Conservation (phyloP, 92 coral and sea anemone genomes). For the Zoanthus sansibaricus region DNA sequence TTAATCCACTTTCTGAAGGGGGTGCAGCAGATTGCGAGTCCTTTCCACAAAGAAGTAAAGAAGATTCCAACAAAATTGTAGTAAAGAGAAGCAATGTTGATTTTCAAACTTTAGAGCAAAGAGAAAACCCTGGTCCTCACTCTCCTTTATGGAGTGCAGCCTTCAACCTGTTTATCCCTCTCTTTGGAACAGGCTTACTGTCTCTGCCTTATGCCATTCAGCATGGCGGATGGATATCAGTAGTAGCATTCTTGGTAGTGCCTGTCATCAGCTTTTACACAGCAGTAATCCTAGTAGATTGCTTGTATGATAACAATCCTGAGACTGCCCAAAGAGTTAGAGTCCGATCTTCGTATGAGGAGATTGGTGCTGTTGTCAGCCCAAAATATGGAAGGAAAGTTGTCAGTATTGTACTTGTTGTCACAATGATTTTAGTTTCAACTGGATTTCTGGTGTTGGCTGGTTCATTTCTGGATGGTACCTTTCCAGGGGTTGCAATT, state of each 20-base stretch:
- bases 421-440: conserved; percentile 11
- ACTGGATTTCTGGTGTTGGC: conserved; percentile 32
- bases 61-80: background rate
- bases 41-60: conserved; percentile 2
- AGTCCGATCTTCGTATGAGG: conserved; percentile 20
- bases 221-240: conserved; percentile 20
- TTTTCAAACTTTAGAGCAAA: background rate
- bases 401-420: background rate
- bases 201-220: conserved; percentile 26
- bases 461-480: conserved; percentile 21
- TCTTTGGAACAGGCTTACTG: conserved; percentile 24
- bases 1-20: background rate
- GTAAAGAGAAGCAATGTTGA: background rate
- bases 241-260: conserved; percentile 4
- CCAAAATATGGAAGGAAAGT: conserved; percentile 25
- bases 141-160: conserved; percentile 19
- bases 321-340: conserved; percentile 13
- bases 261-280: conserved; percentile 19
- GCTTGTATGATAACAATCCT: conserved; percentile 25
- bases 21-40: background rate
- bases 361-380: conserved; percentile 20
- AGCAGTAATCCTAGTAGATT: conserved; percentile 9
- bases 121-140: background rate
- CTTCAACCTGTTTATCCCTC: conserved; percentile 14
- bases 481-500: conserved; percentile 16